Evolutionary conservation across 2,797 vertebrate genomes (phyloP).

Genomic region (Nothura maculosa): DNA sequence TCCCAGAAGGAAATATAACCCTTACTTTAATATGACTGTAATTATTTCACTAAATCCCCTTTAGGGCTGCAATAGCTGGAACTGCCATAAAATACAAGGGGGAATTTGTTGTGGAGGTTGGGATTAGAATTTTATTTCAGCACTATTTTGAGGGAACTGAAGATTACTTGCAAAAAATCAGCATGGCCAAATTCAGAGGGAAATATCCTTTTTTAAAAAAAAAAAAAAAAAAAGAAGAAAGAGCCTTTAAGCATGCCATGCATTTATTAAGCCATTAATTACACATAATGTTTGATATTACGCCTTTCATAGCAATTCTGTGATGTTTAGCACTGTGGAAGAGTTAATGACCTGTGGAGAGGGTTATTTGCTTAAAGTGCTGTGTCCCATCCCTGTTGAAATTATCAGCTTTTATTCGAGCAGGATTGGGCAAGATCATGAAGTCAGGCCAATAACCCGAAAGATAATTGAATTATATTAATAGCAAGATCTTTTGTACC

Average conservation of each 20-base stretch:
- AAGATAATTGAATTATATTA: not conserved
- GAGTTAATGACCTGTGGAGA: not conserved
- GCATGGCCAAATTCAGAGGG: not conserved
- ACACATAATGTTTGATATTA: not conserved
- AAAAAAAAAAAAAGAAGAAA: not conserved
- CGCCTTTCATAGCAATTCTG: not conserved
- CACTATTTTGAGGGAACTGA: not conserved
- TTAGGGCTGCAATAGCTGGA: not conserved
- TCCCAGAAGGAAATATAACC: constrained; percentile 7
- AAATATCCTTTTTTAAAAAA: not conserved
- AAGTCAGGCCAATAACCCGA: not conserved
- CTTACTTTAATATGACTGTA: not conserved
- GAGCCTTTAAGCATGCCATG: not conserved
- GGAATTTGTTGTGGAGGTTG: not conserved
- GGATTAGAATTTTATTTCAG: not conserved
- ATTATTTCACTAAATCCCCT: not conserved
- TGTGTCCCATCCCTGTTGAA: not conserved
- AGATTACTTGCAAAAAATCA: not conserved
- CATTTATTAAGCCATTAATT: not conserved
- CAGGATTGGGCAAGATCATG: not conserved
- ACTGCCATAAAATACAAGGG: not conserved
- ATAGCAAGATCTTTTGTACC: not conserved
- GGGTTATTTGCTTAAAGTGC: not conserved
- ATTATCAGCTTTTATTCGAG: not conserved
- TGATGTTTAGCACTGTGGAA: not conserved